Evolutionary conservation across 2,888 invertebrate species (phyloP).

Genomic region (Tiliacea citrago): DNA sequence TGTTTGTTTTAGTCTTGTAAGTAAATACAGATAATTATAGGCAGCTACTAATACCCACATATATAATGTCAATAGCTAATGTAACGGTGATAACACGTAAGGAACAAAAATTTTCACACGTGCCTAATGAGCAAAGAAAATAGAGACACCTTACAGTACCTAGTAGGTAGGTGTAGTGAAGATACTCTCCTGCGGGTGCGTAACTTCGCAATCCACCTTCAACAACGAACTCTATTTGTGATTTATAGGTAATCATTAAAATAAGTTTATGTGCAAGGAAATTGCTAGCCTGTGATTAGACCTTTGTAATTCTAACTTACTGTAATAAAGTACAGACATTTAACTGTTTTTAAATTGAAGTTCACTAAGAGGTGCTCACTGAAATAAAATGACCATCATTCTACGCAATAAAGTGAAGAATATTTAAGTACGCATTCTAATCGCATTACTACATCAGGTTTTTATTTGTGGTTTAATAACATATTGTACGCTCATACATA

Average conservation of each 20-base stretch:
- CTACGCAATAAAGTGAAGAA: slow-evolving; percentile 51
- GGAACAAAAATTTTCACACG: slow-evolving; percentile 78
- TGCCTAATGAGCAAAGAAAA: slow-evolving; percentile 70
- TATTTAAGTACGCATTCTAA: slow-evolving; percentile 33
- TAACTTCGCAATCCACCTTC: slow-evolving; percentile 35
- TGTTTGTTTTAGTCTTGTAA: slow-evolving; percentile 66
- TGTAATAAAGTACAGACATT: slow-evolving; percentile 63
- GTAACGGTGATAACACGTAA: slow-evolving; percentile 76
- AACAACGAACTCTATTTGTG: slow-evolving; percentile 53
- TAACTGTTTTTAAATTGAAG: slow-evolving; percentile 63
- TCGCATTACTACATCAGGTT: slow-evolving; percentile 35
- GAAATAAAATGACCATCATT: slow-evolving; percentile 61
- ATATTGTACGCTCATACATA: slow-evolving; percentile 22
- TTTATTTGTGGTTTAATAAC: slow-evolving; percentile 54
- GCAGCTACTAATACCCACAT: slow-evolving; percentile 71
- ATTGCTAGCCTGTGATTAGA: slow-evolving; percentile 67
- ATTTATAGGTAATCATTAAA: slow-evolving; percentile 70
- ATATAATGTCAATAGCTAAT: slow-evolving; percentile 72
- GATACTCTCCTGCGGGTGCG: slow-evolving; percentile 12
- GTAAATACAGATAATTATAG: slow-evolving; percentile 69
- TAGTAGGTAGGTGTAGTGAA: not conserved
- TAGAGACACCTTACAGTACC: slow-evolving; percentile 41
- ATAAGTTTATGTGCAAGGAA: slow-evolving; percentile 69
- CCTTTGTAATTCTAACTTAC: slow-evolving; percentile 63
- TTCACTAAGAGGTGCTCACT: slow-evolving; percentile 54